These are phyloP conservation scores for Dryas iulia DNA, from an alignment of 1,140 invertebrate genomes.

Conservation along the genomic window DNA sequence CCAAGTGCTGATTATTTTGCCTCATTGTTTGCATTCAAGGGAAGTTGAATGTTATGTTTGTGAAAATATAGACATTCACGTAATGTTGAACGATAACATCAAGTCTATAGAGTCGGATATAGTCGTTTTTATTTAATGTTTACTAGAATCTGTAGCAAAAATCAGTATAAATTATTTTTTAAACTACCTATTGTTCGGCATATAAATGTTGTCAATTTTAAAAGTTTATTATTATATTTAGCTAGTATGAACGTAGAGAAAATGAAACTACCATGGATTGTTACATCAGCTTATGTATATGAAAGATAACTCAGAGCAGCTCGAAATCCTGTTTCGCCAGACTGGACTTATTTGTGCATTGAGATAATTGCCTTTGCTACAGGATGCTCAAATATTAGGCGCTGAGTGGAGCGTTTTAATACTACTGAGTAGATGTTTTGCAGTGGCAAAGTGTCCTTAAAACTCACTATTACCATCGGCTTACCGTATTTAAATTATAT, in stretches of 20 bases:
- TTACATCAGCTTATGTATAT: too few relatives aligned
- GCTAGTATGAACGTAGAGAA: too few relatives aligned
- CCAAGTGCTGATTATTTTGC: background rate
- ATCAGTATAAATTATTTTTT: background rate
- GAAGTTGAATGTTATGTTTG: background rate
- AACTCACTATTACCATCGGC: too few relatives aligned
- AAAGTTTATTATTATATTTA: too few relatives aligned
- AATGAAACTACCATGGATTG: too few relatives aligned
- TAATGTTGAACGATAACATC: background rate
- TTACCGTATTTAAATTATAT: too few relatives aligned
- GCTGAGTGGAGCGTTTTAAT: too few relatives aligned
- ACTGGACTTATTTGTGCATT: slow-evolving; percentile 17
- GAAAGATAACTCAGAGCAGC: background rate
- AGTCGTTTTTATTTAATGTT: background rate
- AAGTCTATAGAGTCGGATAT: background rate
- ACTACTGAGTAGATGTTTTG: too few relatives aligned
- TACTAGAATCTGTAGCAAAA: background rate
- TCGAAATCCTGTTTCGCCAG: slow-evolving; percentile 14
- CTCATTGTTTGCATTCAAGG: background rate
- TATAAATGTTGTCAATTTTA: too few relatives aligned
- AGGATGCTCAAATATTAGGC: slow-evolving; percentile 11
- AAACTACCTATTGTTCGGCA: background rate
- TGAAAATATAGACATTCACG: background rate
- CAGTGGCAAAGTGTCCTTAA: too few relatives aligned
- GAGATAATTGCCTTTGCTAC: slow-evolving; percentile 8